Conservation (phyloP, 64 coral and sea anemone species). For the Stichodactyla helianthus region DNA sequence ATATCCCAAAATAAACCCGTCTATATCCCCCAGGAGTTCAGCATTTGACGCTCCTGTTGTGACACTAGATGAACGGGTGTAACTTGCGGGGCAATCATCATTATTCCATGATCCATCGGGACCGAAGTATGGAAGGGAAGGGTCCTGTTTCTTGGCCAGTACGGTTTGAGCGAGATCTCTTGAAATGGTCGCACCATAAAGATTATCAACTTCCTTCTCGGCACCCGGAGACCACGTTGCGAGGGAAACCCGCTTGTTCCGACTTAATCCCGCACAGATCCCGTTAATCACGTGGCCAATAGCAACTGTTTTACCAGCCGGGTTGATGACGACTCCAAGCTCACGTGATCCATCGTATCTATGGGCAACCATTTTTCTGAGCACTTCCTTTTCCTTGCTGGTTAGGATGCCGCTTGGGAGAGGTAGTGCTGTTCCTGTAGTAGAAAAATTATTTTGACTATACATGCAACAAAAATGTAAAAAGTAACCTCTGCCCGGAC, state of each 20-base stretch:
- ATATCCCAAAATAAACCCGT: slow-evolving; percentile 67
- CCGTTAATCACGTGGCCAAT: slow-evolving; percentile 68
- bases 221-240: slow-evolving; percentile 28
- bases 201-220: slow-evolving; percentile 56
- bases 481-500: no score
- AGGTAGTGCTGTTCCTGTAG: slow-evolving; percentile 9
- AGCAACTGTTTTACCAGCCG: slow-evolving; percentile 43
- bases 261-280: slow-evolving; percentile 56
- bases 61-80: background rate
- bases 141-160: slow-evolving; percentile 44
- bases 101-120: slow-evolving; percentile 55
- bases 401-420: slow-evolving; percentile 15
- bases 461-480: no score
- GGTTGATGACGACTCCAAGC: slow-evolving; percentile 50
- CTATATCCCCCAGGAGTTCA: slow-evolving; percentile 59
- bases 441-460: background rate
- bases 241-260: slow-evolving; percentile 51
- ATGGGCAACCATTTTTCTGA: slow-evolving; percentile 49
- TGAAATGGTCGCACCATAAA: slow-evolving; percentile 67
- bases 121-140: slow-evolving; percentile 29
- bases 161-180: slow-evolving; percentile 35
- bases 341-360: background rate
- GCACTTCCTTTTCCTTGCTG: slow-evolving; percentile 32
- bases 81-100: background rate
- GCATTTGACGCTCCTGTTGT: slow-evolving; percentile 36